These are phyloP conservation scores for Cyclura pinguis DNA, from an alignment of 2,797 vertebrate species.

Conservation along the genomic window DNA sequence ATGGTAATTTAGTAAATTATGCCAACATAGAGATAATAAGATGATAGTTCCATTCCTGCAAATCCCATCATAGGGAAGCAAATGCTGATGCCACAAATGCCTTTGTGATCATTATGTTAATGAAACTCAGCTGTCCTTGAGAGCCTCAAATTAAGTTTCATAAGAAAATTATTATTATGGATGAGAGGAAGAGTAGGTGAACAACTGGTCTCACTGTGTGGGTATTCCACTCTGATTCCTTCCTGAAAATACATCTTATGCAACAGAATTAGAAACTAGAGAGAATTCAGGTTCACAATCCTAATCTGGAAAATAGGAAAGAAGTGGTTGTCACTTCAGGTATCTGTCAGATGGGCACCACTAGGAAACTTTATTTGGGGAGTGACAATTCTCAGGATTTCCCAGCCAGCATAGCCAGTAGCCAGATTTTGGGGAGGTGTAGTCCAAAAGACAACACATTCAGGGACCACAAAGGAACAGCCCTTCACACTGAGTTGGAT, in stretches of 20 bases:
- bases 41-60: not conserved
- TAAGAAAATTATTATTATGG: not conserved
- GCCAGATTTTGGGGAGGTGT: not conserved
- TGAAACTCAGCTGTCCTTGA: conserved; percentile 3
- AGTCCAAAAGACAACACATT: not conserved
- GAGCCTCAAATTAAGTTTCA: conserved; percentile 6
- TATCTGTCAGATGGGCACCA: not conserved
- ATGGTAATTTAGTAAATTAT: not conserved
- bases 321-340: not conserved
- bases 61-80: not conserved
- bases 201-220: not conserved
- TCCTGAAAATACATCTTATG: conserved; percentile 5
- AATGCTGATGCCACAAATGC: not conserved
- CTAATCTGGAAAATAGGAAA: not conserved
- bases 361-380: not conserved
- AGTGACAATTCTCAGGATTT: not conserved
- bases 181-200: not conserved
- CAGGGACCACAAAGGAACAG: too few relatives aligned
- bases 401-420: too few relatives aligned
- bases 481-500: not conserved
- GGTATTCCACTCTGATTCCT: not conserved
- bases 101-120: not conserved
- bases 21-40: not conserved
- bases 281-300: not conserved
- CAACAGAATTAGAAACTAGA: not conserved